Conservation (phyloP, 1,140 invertebrate genomes). For the Drosophila azteca region DNA sequence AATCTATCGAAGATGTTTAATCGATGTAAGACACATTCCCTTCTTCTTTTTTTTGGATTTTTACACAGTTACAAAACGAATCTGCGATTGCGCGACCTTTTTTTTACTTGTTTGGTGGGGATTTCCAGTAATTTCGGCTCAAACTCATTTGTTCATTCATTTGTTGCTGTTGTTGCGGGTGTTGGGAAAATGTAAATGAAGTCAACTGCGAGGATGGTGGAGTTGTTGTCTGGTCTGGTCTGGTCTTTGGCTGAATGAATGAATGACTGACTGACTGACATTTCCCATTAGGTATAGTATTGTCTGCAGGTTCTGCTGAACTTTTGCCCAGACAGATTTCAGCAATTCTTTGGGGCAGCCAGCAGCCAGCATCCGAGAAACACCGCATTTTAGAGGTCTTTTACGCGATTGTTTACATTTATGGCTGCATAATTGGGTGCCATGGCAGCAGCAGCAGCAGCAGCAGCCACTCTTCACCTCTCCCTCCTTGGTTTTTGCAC, state of each 20-base stretch:
- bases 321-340: constrained; percentile 71
- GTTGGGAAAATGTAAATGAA: constrained; percentile 64
- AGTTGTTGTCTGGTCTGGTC: constrained; percentile 35
- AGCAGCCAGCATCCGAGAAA: constrained; percentile 12
- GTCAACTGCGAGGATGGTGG: constrained; percentile 43
- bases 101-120: constrained; percentile 42
- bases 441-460: constrained; percentile 16
- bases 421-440: constrained; percentile 78
- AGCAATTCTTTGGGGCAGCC: constrained; percentile 49
- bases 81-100: constrained; percentile 61
- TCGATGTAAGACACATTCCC: background rate
- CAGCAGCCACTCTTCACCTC: background rate
- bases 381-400: constrained; percentile 67
- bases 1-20: constrained; percentile 13
- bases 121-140: constrained; percentile 19
- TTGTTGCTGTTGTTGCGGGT: constrained; percentile 35
- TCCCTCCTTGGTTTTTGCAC: constrained; percentile 52
- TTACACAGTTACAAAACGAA: constrained; percentile 34
- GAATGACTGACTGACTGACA: constrained; percentile 72
- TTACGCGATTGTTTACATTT: constrained; percentile 79
- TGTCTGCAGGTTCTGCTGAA: constrained; percentile 60
- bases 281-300: constrained; percentile 76
- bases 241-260: constrained; percentile 25
- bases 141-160: constrained; percentile 63
- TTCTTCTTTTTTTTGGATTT: background rate